Evolutionary conservation across 2,113 vertebrate genomes (phyloP).

Genomic region (Raja brachyura): DNA sequence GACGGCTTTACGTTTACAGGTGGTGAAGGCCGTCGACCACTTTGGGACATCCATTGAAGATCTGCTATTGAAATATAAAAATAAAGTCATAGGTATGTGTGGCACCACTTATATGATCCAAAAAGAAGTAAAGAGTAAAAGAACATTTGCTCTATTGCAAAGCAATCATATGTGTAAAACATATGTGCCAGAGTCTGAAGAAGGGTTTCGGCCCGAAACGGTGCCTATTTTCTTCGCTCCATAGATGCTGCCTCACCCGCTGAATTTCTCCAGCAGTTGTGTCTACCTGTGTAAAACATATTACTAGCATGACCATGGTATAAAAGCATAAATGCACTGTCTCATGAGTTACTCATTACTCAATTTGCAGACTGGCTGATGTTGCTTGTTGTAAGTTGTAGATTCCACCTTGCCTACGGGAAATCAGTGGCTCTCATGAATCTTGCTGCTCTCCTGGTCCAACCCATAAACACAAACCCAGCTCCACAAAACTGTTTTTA

Average conservation of each 20-base stretch:
- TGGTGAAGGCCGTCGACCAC: constrained; percentile 36
- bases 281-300: not conserved
- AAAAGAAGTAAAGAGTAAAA: not conserved
- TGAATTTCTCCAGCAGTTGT: too few species aligned
- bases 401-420: not conserved
- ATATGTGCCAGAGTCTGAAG: not conserved
- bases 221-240: too few species aligned
- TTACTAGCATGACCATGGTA: not conserved
- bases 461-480: not conserved
- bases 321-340: not conserved
- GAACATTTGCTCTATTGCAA: not conserved
- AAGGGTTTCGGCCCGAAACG: too few species aligned
- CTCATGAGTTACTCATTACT: not conserved
- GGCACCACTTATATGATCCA: not conserved
- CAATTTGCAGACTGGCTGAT: not conserved
- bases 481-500: not conserved
- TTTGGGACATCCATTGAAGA: constrained; percentile 36
- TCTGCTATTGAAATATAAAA: constrained; percentile 38
- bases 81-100: constrained; percentile 29
- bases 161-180: not conserved
- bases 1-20: not conserved
- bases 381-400: not conserved
- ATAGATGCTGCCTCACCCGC: too few species aligned
- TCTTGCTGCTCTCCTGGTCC: not conserved
- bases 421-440: not conserved